Percentiles rank a stretch among this genome's conserved stretches.
Conservation (phyloP, 2,113 vertebrate genomes). For the Myiozetetes cayanensis region DNA sequence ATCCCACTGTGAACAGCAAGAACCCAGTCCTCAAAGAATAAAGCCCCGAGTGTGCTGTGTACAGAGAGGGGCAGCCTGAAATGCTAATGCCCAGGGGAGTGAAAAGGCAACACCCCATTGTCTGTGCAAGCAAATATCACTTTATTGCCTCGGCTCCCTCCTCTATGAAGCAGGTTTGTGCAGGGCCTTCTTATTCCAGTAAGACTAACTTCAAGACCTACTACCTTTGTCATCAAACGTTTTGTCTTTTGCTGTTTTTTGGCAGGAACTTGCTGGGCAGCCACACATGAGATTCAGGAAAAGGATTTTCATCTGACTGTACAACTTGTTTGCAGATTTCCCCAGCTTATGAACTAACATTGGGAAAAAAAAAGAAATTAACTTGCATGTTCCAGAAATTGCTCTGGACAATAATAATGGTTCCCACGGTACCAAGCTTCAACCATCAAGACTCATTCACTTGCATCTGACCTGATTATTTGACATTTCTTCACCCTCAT, state of each 20-base stretch:
- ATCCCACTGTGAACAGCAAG: slow-evolving; percentile 62
- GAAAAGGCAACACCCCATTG: slow-evolving; percentile 43
- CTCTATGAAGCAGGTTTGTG: background rate
- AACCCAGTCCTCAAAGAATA: slow-evolving; percentile 16
- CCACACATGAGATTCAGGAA: background rate
- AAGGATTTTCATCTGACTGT: background rate
- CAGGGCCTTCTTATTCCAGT: background rate
- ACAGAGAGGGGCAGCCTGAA: slow-evolving; percentile 6
- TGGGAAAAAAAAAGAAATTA: slow-evolving; percentile 20
- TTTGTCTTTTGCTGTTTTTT: background rate
- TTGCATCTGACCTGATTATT: slow-evolving; percentile 62
- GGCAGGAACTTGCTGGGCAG: background rate
- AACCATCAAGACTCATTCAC: slow-evolving; percentile 51
- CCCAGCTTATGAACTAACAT: background rate
- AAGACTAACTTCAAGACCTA: background rate
- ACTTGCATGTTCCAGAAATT: slow-evolving; percentile 44
- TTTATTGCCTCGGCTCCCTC: slow-evolving; percentile 49
- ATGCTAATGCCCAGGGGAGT: slow-evolving; percentile 14
- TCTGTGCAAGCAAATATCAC: slow-evolving; percentile 39
- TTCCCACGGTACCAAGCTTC: slow-evolving; percentile 55
- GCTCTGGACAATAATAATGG: background rate
- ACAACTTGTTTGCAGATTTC: background rate
- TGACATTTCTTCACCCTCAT: slow-evolving; percentile 64
- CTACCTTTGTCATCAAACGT: background rate
- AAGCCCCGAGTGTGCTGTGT: slow-evolving; percentile 16